A percentile compares a stretch with the other conserved stretches of the same genome.
phyloP scores from a whole-genome alignment of 1,140 invertebrate species.

The Ptiloglossa arizonensis region DNA sequence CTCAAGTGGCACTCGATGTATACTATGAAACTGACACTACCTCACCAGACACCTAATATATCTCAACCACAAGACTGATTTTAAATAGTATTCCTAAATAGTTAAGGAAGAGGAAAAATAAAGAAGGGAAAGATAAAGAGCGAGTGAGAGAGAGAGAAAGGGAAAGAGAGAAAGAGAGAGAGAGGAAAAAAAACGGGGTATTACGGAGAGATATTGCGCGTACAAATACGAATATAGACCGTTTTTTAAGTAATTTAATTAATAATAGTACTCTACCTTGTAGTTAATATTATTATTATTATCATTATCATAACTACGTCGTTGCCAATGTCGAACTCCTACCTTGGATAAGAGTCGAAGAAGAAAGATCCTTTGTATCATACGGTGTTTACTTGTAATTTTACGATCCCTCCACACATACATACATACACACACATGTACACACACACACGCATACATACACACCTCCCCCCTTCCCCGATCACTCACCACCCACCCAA shows the following conservation, averaged over 20 bases:
- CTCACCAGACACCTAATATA: constrained; percentile 81
- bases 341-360: constrained; percentile 38
- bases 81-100: constrained; percentile 81
- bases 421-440: neutral
- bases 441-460: neutral
- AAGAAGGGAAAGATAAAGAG: constrained; percentile 46
- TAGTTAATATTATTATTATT: constrained; percentile 55
- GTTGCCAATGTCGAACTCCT: constrained; percentile 62
- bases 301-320: constrained; percentile 48
- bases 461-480: neutral
- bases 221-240: constrained; percentile 68
- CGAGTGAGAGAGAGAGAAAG: constrained; percentile 8
- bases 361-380: constrained; percentile 53
- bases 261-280: constrained; percentile 50
- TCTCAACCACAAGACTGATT: constrained; percentile 82
- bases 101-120: constrained; percentile 69
- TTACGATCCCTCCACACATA: constrained; percentile 5
- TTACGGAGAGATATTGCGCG: constrained; percentile 57
- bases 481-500: neutral
- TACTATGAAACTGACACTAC: constrained; percentile 81
- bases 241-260: constrained; percentile 68
- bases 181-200: constrained; percentile 36
- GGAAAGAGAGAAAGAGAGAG: constrained; percentile 10
- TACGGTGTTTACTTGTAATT: constrained; percentile 62
- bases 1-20: constrained; percentile 75